Evolutionary conservation across 1,140 invertebrate genomes (phyloP), one percentile per base, ranked within the genome.

Genomic region (Archegozetes longisetosus): DNA sequence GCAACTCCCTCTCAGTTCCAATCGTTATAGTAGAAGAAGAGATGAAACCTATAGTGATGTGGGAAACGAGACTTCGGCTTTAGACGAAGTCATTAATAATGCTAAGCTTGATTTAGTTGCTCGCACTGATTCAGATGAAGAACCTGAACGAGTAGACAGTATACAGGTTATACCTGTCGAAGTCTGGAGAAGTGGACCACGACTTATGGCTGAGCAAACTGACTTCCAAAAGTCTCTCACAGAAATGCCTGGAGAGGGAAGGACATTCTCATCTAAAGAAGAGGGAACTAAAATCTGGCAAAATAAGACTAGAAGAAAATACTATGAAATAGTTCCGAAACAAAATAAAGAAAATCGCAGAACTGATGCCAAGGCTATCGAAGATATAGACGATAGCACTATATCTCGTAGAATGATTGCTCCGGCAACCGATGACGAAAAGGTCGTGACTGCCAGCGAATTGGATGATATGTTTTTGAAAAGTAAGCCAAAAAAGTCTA

Each of bases 81-180:
- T 57, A 13, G 55, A 57, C 29, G 32, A 57, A 27, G 55, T 57
- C n/a, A 57, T 57, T n/a, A 48, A 57, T n/a, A 57, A 57, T 17
- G 48, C 48, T 26, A 46, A 57, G 2, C 9, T 57, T 17, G 48
- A 48, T 47, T 57, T 46, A 2, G 55, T 47, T 28, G 22, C 12
- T 48, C 12, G 22, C 13, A 46, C 40, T 28, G 29, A 57, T 4
- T 3, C 2, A 17, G n/a, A 26, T 20, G 2, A 28, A 4, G 20
- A 54, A 20, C 53, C n/a, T n/a, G n/a, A n/a, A n/a, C n/a, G n/a
- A n/a, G n/a, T n/a, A n/a, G n/a, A n/a, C n/a, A n/a, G n/a, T n/a
- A n/a, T n/a, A n/a, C n/a, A n/a, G n/a, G n/a, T n/a, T n/a, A n/a
- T n/a, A n/a, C n/a, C n/a, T n/a, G n/a, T n/a, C n/a, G n/a, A n/a